Evolutionary conservation across 2,113 vertebrate genomes (phyloP), one percentile per base, ranked within the genome.

Genomic region (Anoplopoma fimbria): DNA sequence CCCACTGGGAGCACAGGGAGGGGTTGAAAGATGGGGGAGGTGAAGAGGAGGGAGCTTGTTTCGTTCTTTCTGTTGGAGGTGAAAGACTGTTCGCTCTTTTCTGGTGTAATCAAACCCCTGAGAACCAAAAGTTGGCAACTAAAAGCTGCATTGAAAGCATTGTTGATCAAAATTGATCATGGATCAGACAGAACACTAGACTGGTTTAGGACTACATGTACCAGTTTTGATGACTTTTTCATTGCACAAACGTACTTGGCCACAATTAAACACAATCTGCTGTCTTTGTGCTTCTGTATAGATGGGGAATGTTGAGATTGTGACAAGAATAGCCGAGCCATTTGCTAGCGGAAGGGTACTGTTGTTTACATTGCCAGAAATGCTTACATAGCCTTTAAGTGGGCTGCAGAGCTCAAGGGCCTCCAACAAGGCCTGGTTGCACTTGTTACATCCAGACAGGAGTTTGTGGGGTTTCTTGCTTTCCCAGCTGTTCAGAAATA

Each of bases 51-150:
- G 85, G 77, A 87, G 82, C 77, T 78, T 69, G 79, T 84, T 87
- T 83, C 6, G 33, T 89, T 92, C 69, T 83, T 86, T 93, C 87
- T 90, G 25, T 80, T 63, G 80, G 81, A 83, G 79, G 85, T 77
- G 82, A 86, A 91, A 88, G 87, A 79, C 77, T 70, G 47, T 55
- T 79, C 58, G 33, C 75, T 90, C 77, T 93, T 90, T 81, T 83
- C 70, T 71, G 45, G 62, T 92, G 92, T 92, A 94, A 94, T 93
- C 88, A 89, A 94, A 93, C 86, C 90, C 88, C 86, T 94, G 93
- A 94, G 93, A 95, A 94, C 81, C 6, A 87, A 83, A 87, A 57
- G 81, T 70, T 88, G 73, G 84, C 60, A 77, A 79, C 68, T 62
- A 47, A 33, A 76, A 55, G 69, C 81, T 74, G 60, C 73, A 71